Conservation (phyloP, 2,888 invertebrate genomes). For the Saturnia pavonia region DNA sequence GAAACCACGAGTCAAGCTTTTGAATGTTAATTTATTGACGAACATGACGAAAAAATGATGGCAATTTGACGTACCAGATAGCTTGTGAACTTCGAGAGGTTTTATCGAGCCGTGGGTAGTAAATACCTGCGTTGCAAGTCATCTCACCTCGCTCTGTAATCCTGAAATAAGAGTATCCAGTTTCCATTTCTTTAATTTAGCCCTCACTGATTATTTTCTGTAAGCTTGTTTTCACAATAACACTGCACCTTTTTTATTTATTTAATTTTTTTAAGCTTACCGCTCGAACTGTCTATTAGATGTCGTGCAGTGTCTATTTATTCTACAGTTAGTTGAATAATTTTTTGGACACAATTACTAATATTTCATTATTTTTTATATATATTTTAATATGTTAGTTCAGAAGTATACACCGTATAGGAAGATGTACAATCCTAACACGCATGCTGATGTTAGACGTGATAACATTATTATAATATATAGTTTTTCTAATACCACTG, state of each 20-base stretch:
- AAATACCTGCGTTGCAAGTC: slow-evolving; percentile 61
- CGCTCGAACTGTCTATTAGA: slow-evolving; percentile 60
- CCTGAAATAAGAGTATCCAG: slow-evolving; percentile 54
- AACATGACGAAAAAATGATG: slow-evolving; percentile 54
- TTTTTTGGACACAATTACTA: slow-evolving; percentile 41
- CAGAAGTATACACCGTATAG: slow-evolving; percentile 32
- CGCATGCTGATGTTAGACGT: slow-evolving; percentile 66
- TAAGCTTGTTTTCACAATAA: slow-evolving; percentile 60
- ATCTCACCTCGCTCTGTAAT: slow-evolving; percentile 58
- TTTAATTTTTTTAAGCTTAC: slow-evolving; percentile 59
- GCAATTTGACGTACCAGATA: slow-evolving; percentile 62
- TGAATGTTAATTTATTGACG: slow-evolving; percentile 53
- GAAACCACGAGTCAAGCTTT: slow-evolving; percentile 57
- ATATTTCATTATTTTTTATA: neutral
- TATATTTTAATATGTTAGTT: neutral
- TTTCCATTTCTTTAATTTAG: slow-evolving; percentile 55
- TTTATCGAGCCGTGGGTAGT: slow-evolving; percentile 81
- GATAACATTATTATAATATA: neutral
- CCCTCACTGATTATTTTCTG: slow-evolving; percentile 51
- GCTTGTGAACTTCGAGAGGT: slow-evolving; percentile 63
- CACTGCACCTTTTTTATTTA: slow-evolving; percentile 61
- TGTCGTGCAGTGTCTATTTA: slow-evolving; percentile 63
- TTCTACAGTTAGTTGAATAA: slow-evolving; percentile 37
- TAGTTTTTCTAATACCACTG: neutral
- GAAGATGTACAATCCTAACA: slow-evolving; percentile 37